These are phyloP conservation scores for Neocloeon triangulifer DNA, from an alignment of 1,140 invertebrate genomes.

Conservation along the genomic window DNA sequence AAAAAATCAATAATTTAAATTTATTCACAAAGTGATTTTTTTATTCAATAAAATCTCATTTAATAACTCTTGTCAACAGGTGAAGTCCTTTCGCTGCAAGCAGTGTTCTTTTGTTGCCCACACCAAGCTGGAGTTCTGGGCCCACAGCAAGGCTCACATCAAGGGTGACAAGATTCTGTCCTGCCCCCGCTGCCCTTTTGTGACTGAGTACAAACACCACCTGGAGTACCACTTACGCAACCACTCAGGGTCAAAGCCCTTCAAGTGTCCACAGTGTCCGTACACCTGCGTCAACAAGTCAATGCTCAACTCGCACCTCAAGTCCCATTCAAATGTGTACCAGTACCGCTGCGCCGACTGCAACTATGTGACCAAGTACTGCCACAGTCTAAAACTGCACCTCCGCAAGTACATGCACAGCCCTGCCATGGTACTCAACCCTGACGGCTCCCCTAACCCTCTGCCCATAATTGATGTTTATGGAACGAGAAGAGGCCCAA, in stretches of 20 bases:
- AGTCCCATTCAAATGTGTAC: slow-evolving; percentile 92
- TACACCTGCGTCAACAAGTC: slow-evolving; percentile 97
- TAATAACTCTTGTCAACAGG: too few relatives aligned
- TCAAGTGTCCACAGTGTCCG: slow-evolving; percentile 77
- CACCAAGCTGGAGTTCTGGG: slow-evolving; percentile 85
- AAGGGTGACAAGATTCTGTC: slow-evolving; percentile 76
- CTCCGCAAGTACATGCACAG: slow-evolving; percentile 77
- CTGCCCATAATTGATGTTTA: slow-evolving; percentile 75
- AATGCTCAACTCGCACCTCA: slow-evolving; percentile 97
- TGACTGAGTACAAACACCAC: slow-evolving; percentile 98
- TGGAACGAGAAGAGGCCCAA: slow-evolving; percentile 65
- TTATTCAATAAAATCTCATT: too few relatives aligned
- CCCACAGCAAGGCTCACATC: slow-evolving; percentile 75
- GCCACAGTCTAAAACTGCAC: slow-evolving; percentile 91
- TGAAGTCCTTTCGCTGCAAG: slow-evolving; percentile 80
- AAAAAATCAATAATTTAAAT: too few relatives aligned
- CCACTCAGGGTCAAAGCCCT: slow-evolving; percentile 89
- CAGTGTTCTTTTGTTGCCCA: slow-evolving; percentile 65
- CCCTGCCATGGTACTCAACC: slow-evolving; percentile 64
- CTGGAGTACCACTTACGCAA: slow-evolving; percentile 92
- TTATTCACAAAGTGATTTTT: too few relatives aligned
- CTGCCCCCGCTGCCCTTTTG: slow-evolving; percentile 85
- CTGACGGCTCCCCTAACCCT: slow-evolving; percentile 69
- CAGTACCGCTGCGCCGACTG: slow-evolving; percentile 90
- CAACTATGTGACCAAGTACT: slow-evolving; percentile 95